Evolutionary conservation across 1,140 invertebrate species (phyloP).

Genomic region (Tetragnatha versicolor): DNA sequence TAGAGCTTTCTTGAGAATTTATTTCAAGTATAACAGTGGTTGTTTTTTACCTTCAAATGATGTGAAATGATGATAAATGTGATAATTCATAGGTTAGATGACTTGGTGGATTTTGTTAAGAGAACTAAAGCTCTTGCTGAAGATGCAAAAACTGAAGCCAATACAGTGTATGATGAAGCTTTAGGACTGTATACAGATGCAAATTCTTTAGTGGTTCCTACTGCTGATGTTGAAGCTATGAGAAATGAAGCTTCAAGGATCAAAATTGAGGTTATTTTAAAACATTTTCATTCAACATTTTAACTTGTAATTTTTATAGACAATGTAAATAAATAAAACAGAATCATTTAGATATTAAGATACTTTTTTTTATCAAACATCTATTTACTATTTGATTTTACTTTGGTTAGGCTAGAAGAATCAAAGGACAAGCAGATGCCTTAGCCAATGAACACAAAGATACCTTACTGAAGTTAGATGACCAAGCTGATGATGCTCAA

Average conservation of each 20-base stretch:
- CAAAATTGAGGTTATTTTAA: constrained; percentile 60
- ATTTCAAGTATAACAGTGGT: too few species aligned
- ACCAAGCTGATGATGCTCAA: constrained; percentile 61
- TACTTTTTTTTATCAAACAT: background rate
- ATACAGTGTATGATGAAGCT: constrained; percentile 79
- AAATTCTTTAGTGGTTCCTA: constrained; percentile 76
- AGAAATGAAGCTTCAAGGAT: constrained; percentile 70
- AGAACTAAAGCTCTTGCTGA: constrained; percentile 73
- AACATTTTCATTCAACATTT: background rate
- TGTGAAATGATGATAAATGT: too few species aligned
- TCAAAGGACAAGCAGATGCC: constrained; percentile 73
- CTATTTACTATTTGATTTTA: background rate
- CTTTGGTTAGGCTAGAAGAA: constrained; percentile 66
- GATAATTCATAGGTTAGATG: constrained; percentile 67
- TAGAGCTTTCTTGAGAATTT: too few species aligned
- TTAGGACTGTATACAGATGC: constrained; percentile 79
- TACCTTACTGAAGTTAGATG: constrained; percentile 63
- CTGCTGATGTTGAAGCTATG: constrained; percentile 75
- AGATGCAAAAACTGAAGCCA: constrained; percentile 76
- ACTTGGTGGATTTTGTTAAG: constrained; percentile 63
- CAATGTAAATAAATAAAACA: background rate
- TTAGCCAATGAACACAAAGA: constrained; percentile 70
- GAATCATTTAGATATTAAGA: too few species aligned
- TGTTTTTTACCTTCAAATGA: too few species aligned
- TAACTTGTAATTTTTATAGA: background rate